Conservation (phyloP, 2,113 vertebrate genomes). For the Atrichornis clamosus region DNA sequence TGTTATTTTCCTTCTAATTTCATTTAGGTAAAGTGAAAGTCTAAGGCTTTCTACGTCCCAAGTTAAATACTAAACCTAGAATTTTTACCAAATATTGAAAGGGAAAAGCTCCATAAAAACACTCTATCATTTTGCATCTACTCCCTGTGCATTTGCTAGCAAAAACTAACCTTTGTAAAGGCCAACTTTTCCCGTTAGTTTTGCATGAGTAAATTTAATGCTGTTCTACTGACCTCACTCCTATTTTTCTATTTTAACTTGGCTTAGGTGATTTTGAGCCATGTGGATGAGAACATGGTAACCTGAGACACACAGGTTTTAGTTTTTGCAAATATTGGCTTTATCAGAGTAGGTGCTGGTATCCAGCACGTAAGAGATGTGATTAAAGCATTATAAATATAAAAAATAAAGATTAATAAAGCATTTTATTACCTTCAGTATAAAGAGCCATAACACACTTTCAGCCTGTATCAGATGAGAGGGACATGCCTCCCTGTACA, state of each 20-base stretch:
- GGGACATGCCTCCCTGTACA: neutral
- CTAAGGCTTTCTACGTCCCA: neutral
- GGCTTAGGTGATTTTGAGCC: neutral
- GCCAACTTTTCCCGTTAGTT: neutral
- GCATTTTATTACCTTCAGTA: neutral
- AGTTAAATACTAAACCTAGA: neutral
- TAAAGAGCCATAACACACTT: neutral
- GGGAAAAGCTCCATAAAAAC: neutral
- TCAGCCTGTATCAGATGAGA: neutral
- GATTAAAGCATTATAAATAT: neutral
- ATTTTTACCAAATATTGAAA: neutral
- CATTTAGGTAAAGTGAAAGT: neutral
- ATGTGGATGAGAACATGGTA: neutral
- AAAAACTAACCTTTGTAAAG: slow-evolving; percentile 12
- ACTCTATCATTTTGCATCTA: neutral
- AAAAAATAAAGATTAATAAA: neutral
- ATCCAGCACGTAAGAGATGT: neutral
- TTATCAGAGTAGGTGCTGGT: neutral
- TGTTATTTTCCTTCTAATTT: slow-evolving; percentile 13
- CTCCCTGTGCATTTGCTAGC: neutral
- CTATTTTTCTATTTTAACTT: neutral
- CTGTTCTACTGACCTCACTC: neutral
- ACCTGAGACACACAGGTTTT: neutral
- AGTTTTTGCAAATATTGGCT: neutral
- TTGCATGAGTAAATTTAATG: slow-evolving; percentile 1